These are phyloP conservation scores for Xylota segnis DNA, from an alignment of 2,888 invertebrate species.

Conservation along the genomic window DNA sequence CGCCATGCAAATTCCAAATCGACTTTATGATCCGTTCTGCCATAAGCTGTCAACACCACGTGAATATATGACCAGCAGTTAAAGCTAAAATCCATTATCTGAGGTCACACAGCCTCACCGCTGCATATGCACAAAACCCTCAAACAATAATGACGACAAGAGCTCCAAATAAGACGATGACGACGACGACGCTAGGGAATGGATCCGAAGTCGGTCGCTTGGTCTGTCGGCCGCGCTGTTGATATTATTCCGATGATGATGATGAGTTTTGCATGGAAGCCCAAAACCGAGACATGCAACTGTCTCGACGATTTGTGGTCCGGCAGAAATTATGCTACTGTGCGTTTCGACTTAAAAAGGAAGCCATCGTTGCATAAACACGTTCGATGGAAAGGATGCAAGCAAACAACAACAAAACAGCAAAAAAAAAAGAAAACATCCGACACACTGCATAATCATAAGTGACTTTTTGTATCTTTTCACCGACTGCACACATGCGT, in stretches of 20 bases:
- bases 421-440: not conserved
- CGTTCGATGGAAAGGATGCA: not conserved
- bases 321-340: constrained; percentile 53
- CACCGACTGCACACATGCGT: constrained; percentile 16
- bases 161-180: not conserved
- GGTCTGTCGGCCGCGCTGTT: not conserved
- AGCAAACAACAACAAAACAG: not conserved
- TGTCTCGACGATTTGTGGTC: constrained; percentile 45
- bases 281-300: constrained; percentile 35
- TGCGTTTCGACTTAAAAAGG: constrained; percentile 11
- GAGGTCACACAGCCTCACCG: constrained; percentile 38
- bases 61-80: constrained; percentile 43
- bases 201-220: not conserved
- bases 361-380: constrained; percentile 24
- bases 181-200: not conserved
- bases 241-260: constrained; percentile 18
- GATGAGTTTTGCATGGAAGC: constrained; percentile 45
- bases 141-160: not conserved
- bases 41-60: constrained; percentile 46
- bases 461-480: constrained; percentile 5
- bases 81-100: constrained; percentile 41
- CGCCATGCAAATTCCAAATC: constrained; percentile 27
- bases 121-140: not conserved
- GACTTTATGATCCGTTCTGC: constrained; percentile 53
- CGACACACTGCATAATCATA: constrained; percentile 27